Percentiles rank a stretch among this genome's conserved stretches.
Evolutionary conservation across 2,113 vertebrate species (phyloP).

Genomic region (Syngnathus typhle): DNA sequence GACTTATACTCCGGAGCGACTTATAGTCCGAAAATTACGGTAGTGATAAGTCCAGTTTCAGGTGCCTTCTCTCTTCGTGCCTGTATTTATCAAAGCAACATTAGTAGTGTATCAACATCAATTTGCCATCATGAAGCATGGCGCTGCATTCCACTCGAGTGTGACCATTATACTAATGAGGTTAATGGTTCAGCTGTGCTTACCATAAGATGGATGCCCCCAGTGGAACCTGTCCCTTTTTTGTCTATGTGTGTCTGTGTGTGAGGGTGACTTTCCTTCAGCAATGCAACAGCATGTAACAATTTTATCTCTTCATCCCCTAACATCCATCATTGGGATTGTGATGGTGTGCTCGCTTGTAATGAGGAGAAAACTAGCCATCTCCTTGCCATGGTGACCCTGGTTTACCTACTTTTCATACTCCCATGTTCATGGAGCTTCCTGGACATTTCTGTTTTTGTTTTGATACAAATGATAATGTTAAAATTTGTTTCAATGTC

Average conservation of each 20-base stretch:
- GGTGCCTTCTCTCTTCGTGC: conserved; percentile 51
- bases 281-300: not conserved
- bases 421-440: too few relatives aligned
- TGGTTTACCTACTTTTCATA: not conserved
- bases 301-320: not conserved
- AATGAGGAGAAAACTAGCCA: not conserved
- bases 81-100: conserved; percentile 68
- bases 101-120: conserved; percentile 70
- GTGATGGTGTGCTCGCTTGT: not conserved
- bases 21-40: too few relatives aligned
- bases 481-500: too few relatives aligned
- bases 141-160: conserved; percentile 68
- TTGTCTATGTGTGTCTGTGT: conserved; percentile 28
- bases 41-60: conserved; percentile 50
- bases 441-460: too few relatives aligned
- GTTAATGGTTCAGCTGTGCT: conserved; percentile 73
- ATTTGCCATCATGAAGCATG: conserved; percentile 70
- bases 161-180: conserved; percentile 73
- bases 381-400: not conserved
- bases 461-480: too few relatives aligned
- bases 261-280: conserved; percentile 4
- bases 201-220: conserved; percentile 70
- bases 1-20: too few relatives aligned
- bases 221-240: conserved; percentile 61
- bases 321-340: not conserved